These are phyloP conservation scores for Drosophila paucipuncta DNA, from an alignment of 2,888 invertebrate species.

Conservation along the genomic window DNA sequence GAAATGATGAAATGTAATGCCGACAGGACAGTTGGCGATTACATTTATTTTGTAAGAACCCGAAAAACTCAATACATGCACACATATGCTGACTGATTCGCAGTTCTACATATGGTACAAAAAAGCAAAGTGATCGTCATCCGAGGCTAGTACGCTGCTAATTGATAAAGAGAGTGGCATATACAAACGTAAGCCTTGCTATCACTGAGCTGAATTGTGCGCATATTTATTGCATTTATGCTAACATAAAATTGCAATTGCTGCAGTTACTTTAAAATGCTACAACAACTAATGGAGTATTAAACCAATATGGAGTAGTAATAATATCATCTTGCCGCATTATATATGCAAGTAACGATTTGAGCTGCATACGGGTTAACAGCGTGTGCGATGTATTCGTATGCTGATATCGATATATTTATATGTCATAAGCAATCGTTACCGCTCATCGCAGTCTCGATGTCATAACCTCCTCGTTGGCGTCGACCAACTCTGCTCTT, in stretches of 20 bases:
- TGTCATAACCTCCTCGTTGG: slow-evolving; percentile 63
- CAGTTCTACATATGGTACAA: slow-evolving; percentile 1
- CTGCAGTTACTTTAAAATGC: neutral
- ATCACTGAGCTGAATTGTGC: neutral
- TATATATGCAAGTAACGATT: neutral
- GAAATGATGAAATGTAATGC: neutral
- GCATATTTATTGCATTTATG: neutral
- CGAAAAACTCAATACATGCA: slow-evolving; percentile 1
- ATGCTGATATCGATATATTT: neutral
- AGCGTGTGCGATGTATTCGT: neutral
- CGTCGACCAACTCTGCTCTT: slow-evolving; percentile 20
- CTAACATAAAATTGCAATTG: neutral
- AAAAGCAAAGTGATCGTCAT: neutral
- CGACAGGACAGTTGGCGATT: slow-evolving; percentile 25
- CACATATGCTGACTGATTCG: slow-evolving; percentile 9
- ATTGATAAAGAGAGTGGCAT: neutral
- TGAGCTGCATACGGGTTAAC: neutral
- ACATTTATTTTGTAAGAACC: slow-evolving; percentile 23
- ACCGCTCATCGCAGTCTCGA: slow-evolving; percentile 29
- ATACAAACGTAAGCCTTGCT: neutral
- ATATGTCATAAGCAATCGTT: neutral
- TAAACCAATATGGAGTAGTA: neutral
- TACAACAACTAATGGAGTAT: neutral
- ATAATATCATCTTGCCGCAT: neutral
- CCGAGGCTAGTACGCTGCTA: neutral